Percentiles rank a stretch among this genome's conserved stretches.
Conservation (phyloP, 2,113 vertebrate genomes). For the Otocyon megalotis region DNA sequence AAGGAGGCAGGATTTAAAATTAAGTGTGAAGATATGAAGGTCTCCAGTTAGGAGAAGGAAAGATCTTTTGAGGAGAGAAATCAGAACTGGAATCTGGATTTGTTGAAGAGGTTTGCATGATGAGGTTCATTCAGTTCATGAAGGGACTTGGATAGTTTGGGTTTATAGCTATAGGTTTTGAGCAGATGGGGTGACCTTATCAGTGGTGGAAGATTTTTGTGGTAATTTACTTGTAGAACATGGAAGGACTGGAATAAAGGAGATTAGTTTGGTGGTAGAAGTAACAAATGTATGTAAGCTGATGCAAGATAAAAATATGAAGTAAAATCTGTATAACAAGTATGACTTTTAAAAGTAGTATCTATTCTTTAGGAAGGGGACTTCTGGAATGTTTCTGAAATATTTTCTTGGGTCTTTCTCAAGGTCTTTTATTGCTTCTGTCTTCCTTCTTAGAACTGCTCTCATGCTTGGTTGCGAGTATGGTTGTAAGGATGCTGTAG, state of each 20-base stretch:
- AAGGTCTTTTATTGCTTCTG: background rate
- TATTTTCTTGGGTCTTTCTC: background rate
- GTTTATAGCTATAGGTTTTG: background rate
- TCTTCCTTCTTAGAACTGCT: slow-evolving; percentile 90
- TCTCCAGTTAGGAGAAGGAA: background rate
- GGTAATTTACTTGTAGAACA: background rate
- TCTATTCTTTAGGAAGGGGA: background rate
- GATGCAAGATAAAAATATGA: background rate
- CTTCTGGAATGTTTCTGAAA: background rate
- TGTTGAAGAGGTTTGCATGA: background rate
- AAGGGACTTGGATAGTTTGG: background rate
- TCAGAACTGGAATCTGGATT: background rate
- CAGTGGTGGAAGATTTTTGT: background rate
- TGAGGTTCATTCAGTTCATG: background rate
- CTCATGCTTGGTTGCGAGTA: slow-evolving; percentile 97
- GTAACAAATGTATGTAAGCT: background rate
- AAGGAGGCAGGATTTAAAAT: background rate
- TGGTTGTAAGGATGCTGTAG: slow-evolving; percentile 95
- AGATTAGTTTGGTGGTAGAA: background rate
- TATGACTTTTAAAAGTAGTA: background rate
- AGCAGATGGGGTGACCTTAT: background rate
- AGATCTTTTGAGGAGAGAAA: background rate
- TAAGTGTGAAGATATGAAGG: background rate
- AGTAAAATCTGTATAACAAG: background rate
- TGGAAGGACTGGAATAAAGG: slow-evolving; percentile 6